Percentiles rank a stretch among this genome's conserved stretches.
Conservation (phyloP, 2,888 invertebrate genomes). For the Orchestes rusci region DNA sequence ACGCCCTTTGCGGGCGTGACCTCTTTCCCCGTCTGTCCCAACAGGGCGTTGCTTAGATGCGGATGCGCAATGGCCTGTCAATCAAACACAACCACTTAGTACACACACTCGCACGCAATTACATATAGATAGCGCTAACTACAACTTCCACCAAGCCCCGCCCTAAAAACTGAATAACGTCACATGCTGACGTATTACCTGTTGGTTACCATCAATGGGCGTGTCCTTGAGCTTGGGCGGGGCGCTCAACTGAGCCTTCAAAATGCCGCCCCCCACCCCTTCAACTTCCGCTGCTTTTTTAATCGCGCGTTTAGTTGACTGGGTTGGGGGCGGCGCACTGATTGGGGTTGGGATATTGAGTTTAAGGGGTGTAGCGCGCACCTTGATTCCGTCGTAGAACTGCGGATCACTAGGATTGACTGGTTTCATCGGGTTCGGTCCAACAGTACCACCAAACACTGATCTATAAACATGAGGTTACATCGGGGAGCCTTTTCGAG, state of each 20-base stretch:
- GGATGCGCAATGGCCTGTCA: slow-evolving; percentile 53
- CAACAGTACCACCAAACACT: slow-evolving; percentile 76
- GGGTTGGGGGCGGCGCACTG: slow-evolving; percentile 18
- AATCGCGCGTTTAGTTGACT: too few species aligned
- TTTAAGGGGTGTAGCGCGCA: slow-evolving; percentile 54
- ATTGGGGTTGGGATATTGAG: slow-evolving; percentile 42
- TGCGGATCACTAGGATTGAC: slow-evolving; percentile 49
- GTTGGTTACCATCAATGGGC: slow-evolving; percentile 48
- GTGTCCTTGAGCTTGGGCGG: slow-evolving; percentile 50
- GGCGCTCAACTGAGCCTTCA: slow-evolving; percentile 77
- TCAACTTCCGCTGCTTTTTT: too few species aligned
- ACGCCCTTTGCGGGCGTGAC: slow-evolving; percentile 17
- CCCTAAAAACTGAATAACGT: slow-evolving; percentile 2
- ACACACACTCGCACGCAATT: too few species aligned
- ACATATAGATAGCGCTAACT: too few species aligned
- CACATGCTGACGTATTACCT: slow-evolving; percentile 43
- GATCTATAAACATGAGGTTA: slow-evolving; percentile 56
- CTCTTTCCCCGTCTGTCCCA: slow-evolving; percentile 37
- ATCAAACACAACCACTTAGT: too few species aligned
- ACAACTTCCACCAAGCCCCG: too few species aligned
- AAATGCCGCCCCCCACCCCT: too few species aligned
- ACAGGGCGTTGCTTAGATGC: slow-evolving; percentile 54
- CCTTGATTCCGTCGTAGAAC: slow-evolving; percentile 63
- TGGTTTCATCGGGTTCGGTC: slow-evolving; percentile 65
- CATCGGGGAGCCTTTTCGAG: too few species aligned